These are phyloP conservation scores for Chrosomus eos DNA, from an alignment of 2,797 vertebrate species.

Conservation along the genomic window DNA sequence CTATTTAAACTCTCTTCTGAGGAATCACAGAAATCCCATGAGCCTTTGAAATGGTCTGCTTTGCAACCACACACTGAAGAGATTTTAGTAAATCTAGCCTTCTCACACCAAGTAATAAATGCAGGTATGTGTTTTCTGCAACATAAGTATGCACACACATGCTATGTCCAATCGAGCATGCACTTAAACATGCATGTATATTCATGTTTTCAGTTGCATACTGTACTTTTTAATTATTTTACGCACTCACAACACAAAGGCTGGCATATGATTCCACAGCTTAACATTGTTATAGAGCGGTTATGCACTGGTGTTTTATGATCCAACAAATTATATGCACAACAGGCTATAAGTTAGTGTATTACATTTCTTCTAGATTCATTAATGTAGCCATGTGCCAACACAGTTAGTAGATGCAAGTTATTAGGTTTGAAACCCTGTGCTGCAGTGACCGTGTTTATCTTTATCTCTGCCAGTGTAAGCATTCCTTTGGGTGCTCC, in stretches of 20 bases:
- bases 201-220: not conserved
- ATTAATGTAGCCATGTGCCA: not conserved
- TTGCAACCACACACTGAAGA: slow-evolving; percentile 1
- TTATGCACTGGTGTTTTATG: not conserved
- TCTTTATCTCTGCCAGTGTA: slow-evolving; percentile 32
- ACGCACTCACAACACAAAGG: not conserved
- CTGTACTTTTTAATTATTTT: not conserved
- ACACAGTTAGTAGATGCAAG: not conserved
- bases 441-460: slow-evolving; percentile 14
- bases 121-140: not conserved
- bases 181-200: not conserved
- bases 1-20: slow-evolving; percentile 1
- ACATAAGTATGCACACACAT: not conserved
- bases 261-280: not conserved
- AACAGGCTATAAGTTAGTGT: not conserved
- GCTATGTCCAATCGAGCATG: not conserved
- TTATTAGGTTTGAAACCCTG: slow-evolving; percentile 30
- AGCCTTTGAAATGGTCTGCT: slow-evolving; percentile 21
- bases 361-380: not conserved
- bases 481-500: slow-evolving; percentile 44
- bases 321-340: not conserved
- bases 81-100: slow-evolving; percentile 9
- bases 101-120: slow-evolving; percentile 6
- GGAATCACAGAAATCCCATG: slow-evolving; percentile 28
- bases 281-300: not conserved